A percentile compares a stretch with the other conserved stretches of the same genome.
These are phyloP conservation scores for Xenentodon cancila DNA, from an alignment of 2,797 vertebrate species.

Conservation along the genomic window DNA sequence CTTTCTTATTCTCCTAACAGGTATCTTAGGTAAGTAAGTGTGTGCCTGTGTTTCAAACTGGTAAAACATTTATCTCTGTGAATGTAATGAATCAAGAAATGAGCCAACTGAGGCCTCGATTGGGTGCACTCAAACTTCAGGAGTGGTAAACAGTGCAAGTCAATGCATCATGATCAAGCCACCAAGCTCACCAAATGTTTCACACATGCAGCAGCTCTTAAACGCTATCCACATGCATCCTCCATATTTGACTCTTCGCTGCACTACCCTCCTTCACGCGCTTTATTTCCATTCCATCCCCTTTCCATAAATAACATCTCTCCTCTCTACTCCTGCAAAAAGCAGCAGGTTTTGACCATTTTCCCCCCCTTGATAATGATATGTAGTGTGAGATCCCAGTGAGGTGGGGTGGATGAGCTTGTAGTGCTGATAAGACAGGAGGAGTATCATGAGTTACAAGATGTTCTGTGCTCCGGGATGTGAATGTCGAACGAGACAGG, in stretches of 20 bases:
- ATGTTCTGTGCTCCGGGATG: no score
- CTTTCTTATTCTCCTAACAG: no score
- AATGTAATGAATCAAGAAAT: conserved; percentile 20
- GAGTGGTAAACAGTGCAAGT: conserved; percentile 55
- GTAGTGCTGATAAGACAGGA: no score
- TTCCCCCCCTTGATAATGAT: no score
- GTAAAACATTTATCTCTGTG: conserved; percentile 2
- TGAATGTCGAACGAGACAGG: no score
- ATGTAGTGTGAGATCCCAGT: no score
- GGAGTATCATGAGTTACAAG: no score
- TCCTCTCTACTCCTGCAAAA: conserved; percentile 6
- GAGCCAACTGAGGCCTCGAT: conserved; percentile 25
- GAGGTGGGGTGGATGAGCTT: no score
- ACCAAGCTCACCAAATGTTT: conserved; percentile 30
- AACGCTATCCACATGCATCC: conserved; percentile 25
- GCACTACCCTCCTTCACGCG: conserved; percentile 34
- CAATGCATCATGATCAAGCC: conserved; percentile 72
- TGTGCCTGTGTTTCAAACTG: no score
- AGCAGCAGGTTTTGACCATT: no score
- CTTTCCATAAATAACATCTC: conserved; percentile 67
- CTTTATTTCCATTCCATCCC: conserved; percentile 38
- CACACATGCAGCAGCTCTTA: conserved; percentile 10
- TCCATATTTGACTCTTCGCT: conserved; percentile 19
- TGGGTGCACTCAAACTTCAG: conserved; percentile 37
- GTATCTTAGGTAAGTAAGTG: no score